These are phyloP conservation scores for Gortyna flavago DNA, from an alignment of 2,888 invertebrate genomes.

Conservation along the genomic window DNA sequence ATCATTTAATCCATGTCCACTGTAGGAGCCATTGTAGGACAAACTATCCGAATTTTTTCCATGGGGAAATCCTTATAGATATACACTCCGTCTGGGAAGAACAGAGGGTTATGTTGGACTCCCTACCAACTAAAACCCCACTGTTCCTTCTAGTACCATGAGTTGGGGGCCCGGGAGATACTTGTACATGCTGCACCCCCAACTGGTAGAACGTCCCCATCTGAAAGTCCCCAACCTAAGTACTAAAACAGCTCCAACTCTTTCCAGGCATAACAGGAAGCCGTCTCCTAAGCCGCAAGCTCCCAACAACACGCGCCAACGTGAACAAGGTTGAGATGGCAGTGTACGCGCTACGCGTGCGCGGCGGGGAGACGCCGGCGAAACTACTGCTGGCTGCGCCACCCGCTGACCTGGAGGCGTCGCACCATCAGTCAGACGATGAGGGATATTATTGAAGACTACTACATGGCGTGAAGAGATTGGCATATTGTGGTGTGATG, in stretches of 20 bases:
- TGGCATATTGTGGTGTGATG: background rate
- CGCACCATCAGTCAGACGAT: slow-evolving; percentile 74
- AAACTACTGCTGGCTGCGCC: slow-evolving; percentile 77
- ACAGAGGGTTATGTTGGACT: too few relatives aligned
- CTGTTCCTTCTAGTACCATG: too few relatives aligned
- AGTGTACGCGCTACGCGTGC: slow-evolving; percentile 94
- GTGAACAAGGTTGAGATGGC: slow-evolving; percentile 95
- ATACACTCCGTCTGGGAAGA: too few relatives aligned
- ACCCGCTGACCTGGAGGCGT: slow-evolving; percentile 59
- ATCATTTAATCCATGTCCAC: background rate
- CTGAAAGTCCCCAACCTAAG: background rate
- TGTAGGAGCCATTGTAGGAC: too few relatives aligned
- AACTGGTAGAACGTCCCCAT: too few relatives aligned
- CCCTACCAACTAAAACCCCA: too few relatives aligned
- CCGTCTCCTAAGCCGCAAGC: slow-evolving; percentile 92
- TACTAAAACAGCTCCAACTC: background rate
- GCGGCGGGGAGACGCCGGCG: slow-evolving; percentile 95
- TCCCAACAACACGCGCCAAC: slow-evolving; percentile 93
- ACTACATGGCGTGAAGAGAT: background rate
- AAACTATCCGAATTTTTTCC: background rate
- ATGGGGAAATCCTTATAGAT: too few relatives aligned
- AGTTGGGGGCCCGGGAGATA: too few relatives aligned
- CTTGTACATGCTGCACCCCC: too few relatives aligned
- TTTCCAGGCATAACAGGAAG: slow-evolving; percentile 76
- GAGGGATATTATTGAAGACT: slow-evolving; percentile 79